phyloP scores from a whole-genome alignment of 2,797 vertebrate genomes.

The Microctenopoma stevenorrisi region DNA sequence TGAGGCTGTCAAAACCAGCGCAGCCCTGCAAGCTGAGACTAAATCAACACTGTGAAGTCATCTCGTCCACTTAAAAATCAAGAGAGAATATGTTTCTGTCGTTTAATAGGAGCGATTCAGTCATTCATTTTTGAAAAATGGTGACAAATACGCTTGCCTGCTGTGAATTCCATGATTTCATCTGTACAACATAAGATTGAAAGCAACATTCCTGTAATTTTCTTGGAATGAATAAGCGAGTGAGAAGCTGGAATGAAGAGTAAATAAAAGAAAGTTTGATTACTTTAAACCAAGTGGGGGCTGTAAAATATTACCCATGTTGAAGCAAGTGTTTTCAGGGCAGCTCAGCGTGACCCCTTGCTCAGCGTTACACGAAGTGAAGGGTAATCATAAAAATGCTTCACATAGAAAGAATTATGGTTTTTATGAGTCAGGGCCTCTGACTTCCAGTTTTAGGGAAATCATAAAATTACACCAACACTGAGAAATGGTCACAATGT shows the following conservation, averaged over 20 bases:
- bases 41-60: conserved; percentile 71
- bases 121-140: conserved; percentile 44
- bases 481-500: conserved; percentile 50
- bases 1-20: conserved; percentile 27
- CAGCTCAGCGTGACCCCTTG: conserved; percentile 42
- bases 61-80: conserved; percentile 18
- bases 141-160: conserved; percentile 27
- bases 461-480: conserved; percentile 75
- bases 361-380: conserved; percentile 50
- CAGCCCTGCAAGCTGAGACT: conserved; percentile 57
- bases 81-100: conserved; percentile 47
- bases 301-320: conserved; percentile 52
- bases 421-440: conserved; percentile 61
- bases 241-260: conserved; percentile 21
- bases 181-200: conserved; percentile 2
- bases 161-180: conserved; percentile 49
- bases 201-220: conserved; percentile 44
- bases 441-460: conserved; percentile 76
- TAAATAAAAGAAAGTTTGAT: conserved; percentile 30
- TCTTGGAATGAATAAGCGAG: conserved; percentile 14
- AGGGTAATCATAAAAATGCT: conserved; percentile 63
- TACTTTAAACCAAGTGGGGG: conserved; percentile 4
- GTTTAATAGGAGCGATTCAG: conserved; percentile 33
- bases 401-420: conserved; percentile 60
- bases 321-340: conserved; percentile 43